Evolutionary conservation across 2,888 invertebrate species (phyloP), one percentile per base, ranked within the genome.

Genomic region (Sicus ferrugineus): DNA sequence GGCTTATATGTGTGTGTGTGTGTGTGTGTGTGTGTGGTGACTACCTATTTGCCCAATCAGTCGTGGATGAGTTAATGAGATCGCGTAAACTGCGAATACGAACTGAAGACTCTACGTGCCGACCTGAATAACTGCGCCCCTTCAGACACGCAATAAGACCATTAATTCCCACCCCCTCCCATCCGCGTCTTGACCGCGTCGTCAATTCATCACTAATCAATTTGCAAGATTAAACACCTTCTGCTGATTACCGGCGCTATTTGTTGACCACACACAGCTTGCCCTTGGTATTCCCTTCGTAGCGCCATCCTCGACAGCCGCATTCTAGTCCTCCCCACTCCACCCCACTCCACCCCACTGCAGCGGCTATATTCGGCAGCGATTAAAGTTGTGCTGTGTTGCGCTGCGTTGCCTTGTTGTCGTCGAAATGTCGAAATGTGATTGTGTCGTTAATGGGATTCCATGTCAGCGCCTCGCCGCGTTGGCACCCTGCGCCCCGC

Each of bases 351-450:
- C 50, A 30, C n/a, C 46, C 66, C 42, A 23, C 54, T 38, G 3
- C 26, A 2, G 23, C 6, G 14, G 9, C 21, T 52, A 28, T 54
- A 26, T 28, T 14, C 28, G 3, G 23, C 23, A 11, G 23, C 28
- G 26, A 14, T 52, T 52, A 23, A 2, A n/a, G n/a, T n/a, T n/a
- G n/a, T 21, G 59, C 11, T 38, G 9, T 31, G n/a, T n/a, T n/a
- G n/a, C 26, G 26, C 23, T 23, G 21, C 26, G n/a, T 28, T 66
- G 46, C 65, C 16, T 79, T 77, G 76, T 79, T 79, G 78, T n/a
- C n/a, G n/a, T 79, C 77, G 76, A n/a, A n/a, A 78, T 79, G 78
- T 78, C 76, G 77, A 79, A 78, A 79, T 79, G 78, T 78, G 78
- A 79, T 79, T 78, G 78, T 48, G 54, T 66, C 58, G 66, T 50